Evolutionary conservation across 2,888 invertebrate species (phyloP).

Genomic region (Herminia tarsipennalis): DNA sequence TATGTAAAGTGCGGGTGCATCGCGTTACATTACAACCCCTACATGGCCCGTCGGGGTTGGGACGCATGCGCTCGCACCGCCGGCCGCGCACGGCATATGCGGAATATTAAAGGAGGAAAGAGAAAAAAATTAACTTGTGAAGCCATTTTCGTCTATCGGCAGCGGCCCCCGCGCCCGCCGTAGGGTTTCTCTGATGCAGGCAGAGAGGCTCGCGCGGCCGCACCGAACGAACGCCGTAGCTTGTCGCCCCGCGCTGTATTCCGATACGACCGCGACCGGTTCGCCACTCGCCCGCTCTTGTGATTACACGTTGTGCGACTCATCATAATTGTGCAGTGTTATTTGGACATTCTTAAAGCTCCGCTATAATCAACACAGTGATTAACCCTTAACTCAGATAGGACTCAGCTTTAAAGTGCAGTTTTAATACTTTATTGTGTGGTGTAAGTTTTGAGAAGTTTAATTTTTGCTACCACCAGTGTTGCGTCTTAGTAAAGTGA

Average conservation of each 20-base stretch:
- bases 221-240: constrained; percentile 60
- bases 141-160: constrained; percentile 85
- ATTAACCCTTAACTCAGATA: constrained; percentile 23
- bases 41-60: constrained; percentile 62
- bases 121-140: constrained; percentile 86
- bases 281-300: constrained; percentile 58
- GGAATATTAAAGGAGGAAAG: constrained; percentile 86
- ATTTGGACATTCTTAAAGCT: constrained; percentile 54
- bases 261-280: constrained; percentile 58
- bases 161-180: constrained; percentile 75
- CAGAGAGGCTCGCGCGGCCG: constrained; percentile 76
- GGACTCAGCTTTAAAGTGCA: constrained; percentile 39
- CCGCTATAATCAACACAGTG: constrained; percentile 49
- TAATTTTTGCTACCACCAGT: constrained; percentile 49
- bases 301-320: constrained; percentile 67
- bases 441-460: constrained; percentile 70
- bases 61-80: constrained; percentile 83
- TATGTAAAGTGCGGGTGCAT: constrained; percentile 84
- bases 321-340: constrained; percentile 73
- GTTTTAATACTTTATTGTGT: constrained; percentile 60
- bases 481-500: constrained; percentile 59
- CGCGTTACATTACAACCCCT: constrained; percentile 82
- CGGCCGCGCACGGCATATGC: constrained; percentile 83
- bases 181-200: constrained; percentile 70
- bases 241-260: constrained; percentile 20